Conservation (phyloP, 2,888 invertebrate species). For the Drosophila eohydei region DNA sequence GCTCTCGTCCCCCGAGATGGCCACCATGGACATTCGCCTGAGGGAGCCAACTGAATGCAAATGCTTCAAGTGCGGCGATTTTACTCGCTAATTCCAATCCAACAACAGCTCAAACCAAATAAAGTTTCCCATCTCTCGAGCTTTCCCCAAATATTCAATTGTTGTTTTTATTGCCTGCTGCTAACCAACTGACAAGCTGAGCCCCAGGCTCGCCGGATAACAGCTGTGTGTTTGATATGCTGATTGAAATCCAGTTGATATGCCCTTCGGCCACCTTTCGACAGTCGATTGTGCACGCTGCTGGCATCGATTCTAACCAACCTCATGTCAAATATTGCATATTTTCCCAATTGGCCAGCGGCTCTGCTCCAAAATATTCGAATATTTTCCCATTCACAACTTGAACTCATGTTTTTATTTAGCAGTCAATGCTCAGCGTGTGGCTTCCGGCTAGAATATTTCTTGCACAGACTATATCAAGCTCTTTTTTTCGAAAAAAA, state of each 20-base stretch:
- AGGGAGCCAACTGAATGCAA: constrained; percentile 95
- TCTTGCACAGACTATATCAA: background rate
- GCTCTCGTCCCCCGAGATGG: constrained; percentile 89
- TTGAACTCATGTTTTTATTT: constrained; percentile 3
- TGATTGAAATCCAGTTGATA: constrained; percentile 46
- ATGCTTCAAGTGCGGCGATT: constrained; percentile 95
- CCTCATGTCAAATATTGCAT: constrained; percentile 15
- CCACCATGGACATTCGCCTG: constrained; percentile 92
- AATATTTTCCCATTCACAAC: background rate
- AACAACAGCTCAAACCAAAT: constrained; percentile 20
- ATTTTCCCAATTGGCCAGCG: constrained; percentile 24
- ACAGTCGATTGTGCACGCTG: constrained; percentile 19
- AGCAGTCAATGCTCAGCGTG: constrained; percentile 3
- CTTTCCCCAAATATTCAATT: constrained; percentile 21
- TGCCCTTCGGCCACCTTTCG: constrained; percentile 11
- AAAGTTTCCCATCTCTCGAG: constrained; percentile 24
- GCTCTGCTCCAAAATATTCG: constrained; percentile 9
- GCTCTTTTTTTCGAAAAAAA: background rate
- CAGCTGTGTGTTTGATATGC: constrained; percentile 35
- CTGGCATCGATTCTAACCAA: constrained; percentile 3
- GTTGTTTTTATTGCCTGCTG: constrained; percentile 9
- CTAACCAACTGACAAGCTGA: background rate
- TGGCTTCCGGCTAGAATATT: background rate
- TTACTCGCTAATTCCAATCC: constrained; percentile 87
- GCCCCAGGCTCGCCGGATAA: constrained; percentile 1